A percentile compares a stretch with the other conserved stretches of the same genome.
Evolutionary conservation across 1,140 invertebrate species (phyloP).

Genomic region (Choristoneura fumiferana): DNA sequence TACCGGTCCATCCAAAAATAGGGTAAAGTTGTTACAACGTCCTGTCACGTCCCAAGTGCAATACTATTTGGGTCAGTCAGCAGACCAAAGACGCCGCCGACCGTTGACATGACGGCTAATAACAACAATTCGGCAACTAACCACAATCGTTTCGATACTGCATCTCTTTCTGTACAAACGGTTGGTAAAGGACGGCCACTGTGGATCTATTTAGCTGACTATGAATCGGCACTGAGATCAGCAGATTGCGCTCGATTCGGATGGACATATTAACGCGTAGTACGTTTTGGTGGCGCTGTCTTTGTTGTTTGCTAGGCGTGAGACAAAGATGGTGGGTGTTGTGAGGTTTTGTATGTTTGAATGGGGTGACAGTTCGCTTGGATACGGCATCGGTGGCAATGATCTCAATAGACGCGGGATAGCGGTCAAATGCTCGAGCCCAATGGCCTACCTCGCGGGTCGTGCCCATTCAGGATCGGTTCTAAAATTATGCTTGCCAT

Average conservation of each 20-base stretch:
- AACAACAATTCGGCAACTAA: background rate
- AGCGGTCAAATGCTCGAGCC: background rate
- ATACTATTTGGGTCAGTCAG: conserved; percentile 51
- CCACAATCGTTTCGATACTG: background rate
- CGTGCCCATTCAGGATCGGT: background rate
- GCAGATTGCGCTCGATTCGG: background rate
- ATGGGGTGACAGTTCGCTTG: conserved; percentile 26
- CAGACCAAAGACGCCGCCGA: conserved; percentile 43
- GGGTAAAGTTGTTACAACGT: conserved; percentile 41
- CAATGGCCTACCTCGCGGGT: conserved; percentile 7
- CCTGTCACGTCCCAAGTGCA: conserved; percentile 41
- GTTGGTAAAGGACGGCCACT: background rate
- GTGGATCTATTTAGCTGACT: background rate
- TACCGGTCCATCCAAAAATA: conserved; percentile 32
- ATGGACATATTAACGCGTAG: background rate
- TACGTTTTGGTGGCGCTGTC: background rate
- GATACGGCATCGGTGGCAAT: conserved; percentile 39
- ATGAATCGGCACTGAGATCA: background rate
- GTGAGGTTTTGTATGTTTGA: background rate
- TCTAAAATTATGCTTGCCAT: background rate
- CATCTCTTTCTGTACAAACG: background rate
- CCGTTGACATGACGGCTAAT: conserved; percentile 29
- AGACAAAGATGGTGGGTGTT: background rate
- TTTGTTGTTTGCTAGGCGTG: background rate
- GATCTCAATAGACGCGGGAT: conserved; percentile 36